These are phyloP conservation scores for Pandion haliaetus DNA, from an alignment of 2,113 vertebrate species.

Conservation along the genomic window DNA sequence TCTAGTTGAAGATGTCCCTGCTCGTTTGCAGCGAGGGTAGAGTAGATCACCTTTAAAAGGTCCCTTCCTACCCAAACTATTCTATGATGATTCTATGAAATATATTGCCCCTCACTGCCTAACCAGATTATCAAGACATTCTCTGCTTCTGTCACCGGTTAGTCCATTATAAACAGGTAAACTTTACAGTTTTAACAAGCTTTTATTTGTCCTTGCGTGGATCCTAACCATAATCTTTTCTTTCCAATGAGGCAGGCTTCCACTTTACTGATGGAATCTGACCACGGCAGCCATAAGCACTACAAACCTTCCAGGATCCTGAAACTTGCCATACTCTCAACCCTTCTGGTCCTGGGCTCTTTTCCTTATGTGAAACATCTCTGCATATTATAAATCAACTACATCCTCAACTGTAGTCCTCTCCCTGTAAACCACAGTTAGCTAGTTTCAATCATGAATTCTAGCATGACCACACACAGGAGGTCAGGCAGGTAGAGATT, in stretches of 20 bases:
- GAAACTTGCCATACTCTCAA: not conserved
- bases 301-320: not conserved
- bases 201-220: not conserved
- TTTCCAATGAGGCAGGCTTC: not conserved
- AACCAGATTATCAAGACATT: not conserved
- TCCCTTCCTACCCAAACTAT: not conserved
- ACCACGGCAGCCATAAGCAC: not conserved
- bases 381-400: not conserved
- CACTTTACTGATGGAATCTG: not conserved
- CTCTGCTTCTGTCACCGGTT: not conserved
- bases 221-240: not conserved
- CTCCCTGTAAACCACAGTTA: not conserved
- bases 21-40: not conserved
- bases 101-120: not conserved
- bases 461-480: not conserved
- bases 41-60: not conserved
- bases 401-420: not conserved
- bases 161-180: not conserved
- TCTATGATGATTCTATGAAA: not conserved
- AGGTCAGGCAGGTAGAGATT: not conserved
- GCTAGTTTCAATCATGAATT: not conserved
- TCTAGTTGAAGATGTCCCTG: not conserved
- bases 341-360: not conserved
- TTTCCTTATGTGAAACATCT: not conserved
- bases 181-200: not conserved